Evolutionary conservation across 2,113 vertebrate genomes (phyloP), one percentile per base, ranked within the genome.

Genomic region (Datnioides undecimradiatus): DNA sequence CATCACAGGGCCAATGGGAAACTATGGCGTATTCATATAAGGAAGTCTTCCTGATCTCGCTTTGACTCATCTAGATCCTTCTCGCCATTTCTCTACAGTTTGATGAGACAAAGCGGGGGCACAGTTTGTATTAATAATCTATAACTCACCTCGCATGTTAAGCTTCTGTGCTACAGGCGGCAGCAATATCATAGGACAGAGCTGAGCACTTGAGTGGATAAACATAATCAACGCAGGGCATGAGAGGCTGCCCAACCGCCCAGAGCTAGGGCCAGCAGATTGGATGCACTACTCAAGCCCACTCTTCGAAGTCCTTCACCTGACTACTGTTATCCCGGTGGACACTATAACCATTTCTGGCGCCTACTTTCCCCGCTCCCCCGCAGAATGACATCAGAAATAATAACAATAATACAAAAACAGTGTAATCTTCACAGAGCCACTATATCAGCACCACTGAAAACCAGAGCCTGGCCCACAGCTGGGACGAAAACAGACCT

Each of bases 11-110:
- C 19, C 57, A 7, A 54, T 27, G 41, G 31, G 45, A 46, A 48
- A 46, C 19, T 9, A 19, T 36, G 41, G 16, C 29, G 49, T 48
- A 80, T 60, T 80, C 55, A 80, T 83, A 77, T 68, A 82, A 87
- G 65, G 46, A 48, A 48, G 23, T 69, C 52, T 17, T 21, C 11
- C 31, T 16, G 16, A 31, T 14, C 29, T 38, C 34, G 34, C 2
- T 70, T 21, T 66, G 52, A 41, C 40, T 12, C 21, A 6, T 25
- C 27, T 25, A 33, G 12, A 17, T 13, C 4, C 21, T 43, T 52
- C 34, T 63, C 31, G 40, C 25, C n/a, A n/a, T n/a, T n/a, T n/a
- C n/a, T n/a, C n/a, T n/a, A n/a, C n/a, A n/a, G n/a, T n/a, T 40
- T 10, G 13, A 8, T 59, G n/a, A 46, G 17, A 14, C 14, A 17